Conservation (phyloP, 2,797 vertebrate genomes). For the Neosalanx taihuensis region DNA sequence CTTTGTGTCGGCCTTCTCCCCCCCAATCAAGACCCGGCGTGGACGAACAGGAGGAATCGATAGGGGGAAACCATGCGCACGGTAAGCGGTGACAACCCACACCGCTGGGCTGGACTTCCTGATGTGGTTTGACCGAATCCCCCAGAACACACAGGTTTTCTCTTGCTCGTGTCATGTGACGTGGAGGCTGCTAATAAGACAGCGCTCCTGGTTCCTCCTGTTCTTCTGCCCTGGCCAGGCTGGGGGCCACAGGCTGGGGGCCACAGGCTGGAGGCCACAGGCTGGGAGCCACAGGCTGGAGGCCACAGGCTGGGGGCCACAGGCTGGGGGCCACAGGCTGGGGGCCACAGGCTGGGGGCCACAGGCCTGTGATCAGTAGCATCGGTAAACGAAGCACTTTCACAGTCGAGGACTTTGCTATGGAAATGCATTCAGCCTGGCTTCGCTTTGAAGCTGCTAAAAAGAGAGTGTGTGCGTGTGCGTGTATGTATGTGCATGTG, state of each 20-base stretch:
- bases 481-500: too few species aligned
- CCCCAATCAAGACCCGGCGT: neutral
- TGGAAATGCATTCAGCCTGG: slow-evolving; percentile 50
- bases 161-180: too few species aligned
- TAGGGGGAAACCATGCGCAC: neutral
- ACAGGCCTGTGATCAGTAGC: slow-evolving; percentile 60
- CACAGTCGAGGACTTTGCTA: slow-evolving; percentile 61
- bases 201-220: too few species aligned
- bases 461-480: too few species aligned
- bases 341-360: neutral
- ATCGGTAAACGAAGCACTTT: slow-evolving; percentile 65
- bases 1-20: neutral
- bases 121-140: too few species aligned
- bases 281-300: neutral
- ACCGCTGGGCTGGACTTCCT: too few species aligned
- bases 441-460: slow-evolving; percentile 26
- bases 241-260: neutral
- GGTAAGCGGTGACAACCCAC: too few species aligned
- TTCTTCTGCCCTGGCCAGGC: neutral
- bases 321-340: neutral
- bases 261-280: neutral
- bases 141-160: too few species aligned
- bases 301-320: neutral
- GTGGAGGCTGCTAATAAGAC: too few species aligned
- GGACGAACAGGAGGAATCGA: neutral